Evolutionary conservation across 2,888 invertebrate species (phyloP).

Genomic region (Apodemia mormo): DNA sequence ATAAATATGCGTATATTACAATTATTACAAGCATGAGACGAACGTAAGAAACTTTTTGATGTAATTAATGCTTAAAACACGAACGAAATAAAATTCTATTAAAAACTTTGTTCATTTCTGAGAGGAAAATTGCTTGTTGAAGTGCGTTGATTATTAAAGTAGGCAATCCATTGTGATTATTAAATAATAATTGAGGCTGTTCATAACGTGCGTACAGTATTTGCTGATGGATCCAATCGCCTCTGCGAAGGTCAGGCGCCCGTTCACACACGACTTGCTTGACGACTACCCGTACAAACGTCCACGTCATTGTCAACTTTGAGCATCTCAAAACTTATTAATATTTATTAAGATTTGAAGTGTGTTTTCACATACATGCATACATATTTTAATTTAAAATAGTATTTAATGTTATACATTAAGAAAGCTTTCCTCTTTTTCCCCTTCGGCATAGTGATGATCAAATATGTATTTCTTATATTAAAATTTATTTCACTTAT

Average conservation of each 20-base stretch:
- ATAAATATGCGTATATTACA: too few relatives aligned
- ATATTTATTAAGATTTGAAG: constrained; percentile 6
- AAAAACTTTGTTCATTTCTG: neutral
- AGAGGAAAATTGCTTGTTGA: neutral
- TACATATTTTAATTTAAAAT: neutral
- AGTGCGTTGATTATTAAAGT: neutral
- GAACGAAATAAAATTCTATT: too few relatives aligned
- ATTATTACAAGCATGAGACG: too few relatives aligned
- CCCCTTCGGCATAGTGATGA: too few relatives aligned
- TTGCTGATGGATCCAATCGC: constrained; percentile 68
- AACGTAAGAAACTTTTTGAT: too few relatives aligned
- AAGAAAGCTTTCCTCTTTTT: too few relatives aligned
- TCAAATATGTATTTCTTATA: too few relatives aligned
- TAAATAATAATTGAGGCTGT: constrained; percentile 52
- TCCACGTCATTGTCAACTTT: constrained; percentile 38
- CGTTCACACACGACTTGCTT: constrained; percentile 46
- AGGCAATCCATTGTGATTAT: neutral
- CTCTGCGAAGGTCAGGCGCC: constrained; percentile 67
- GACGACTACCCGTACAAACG: constrained; percentile 39
- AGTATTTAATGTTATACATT: too few relatives aligned
- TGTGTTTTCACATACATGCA: neutral
- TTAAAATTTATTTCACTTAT: too few relatives aligned
- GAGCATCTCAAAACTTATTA: constrained; percentile 12
- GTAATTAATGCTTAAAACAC: too few relatives aligned
- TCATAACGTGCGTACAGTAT: constrained; percentile 53